A percentile compares a stretch with the other conserved stretches of the same genome.
These are phyloP conservation scores for Astropecten irregularis DNA, from an alignment of 53 echinoderm and acorn worm genomes.

Conservation along the genomic window DNA sequence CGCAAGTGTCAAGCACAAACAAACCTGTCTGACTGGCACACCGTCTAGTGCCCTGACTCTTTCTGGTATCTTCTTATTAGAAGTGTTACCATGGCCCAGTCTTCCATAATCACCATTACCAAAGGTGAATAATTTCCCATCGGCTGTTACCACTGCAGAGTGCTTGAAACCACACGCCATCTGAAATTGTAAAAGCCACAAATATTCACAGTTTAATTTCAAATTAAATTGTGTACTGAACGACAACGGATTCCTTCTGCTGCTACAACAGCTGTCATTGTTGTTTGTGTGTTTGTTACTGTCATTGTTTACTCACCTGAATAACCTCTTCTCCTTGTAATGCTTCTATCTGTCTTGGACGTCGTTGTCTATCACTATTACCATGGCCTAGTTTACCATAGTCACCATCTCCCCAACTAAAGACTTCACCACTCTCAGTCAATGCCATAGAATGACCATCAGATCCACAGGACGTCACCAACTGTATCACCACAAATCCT, in stretches of 20 bases:
- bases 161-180: slow-evolving; percentile 99
- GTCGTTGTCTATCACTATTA: slow-evolving; percentile 94
- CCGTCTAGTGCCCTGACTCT: slow-evolving; percentile 78
- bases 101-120: slow-evolving; percentile 97
- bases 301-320: slow-evolving; percentile 57
- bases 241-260: too few species aligned
- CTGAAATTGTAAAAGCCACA: slow-evolving; percentile 21
- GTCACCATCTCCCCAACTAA: slow-evolving; percentile 99
- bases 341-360: slow-evolving; percentile 93
- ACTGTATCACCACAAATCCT: slow-evolving; percentile 99
- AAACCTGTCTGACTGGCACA: slow-evolving; percentile 85
- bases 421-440: slow-evolving; percentile 98
- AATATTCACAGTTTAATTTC: not conserved
- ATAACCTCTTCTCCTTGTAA: slow-evolving; percentile 95
- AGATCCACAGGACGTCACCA: slow-evolving; percentile 96
- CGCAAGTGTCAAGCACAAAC: too few species aligned
- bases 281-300: not conserved
- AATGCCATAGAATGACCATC: slow-evolving; percentile 99
- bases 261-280: not conserved
- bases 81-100: slow-evolving; percentile 95
- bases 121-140: slow-evolving; percentile 95
- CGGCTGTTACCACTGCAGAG: slow-evolving; percentile 81
- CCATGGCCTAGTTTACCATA: slow-evolving; percentile 99
- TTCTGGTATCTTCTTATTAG: slow-evolving; percentile 96
- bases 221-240: too few species aligned